Percentiles rank a stretch among this genome's conserved stretches.
Conservation (phyloP, 2,113 vertebrate species). For the Eurystomus gularis region DNA sequence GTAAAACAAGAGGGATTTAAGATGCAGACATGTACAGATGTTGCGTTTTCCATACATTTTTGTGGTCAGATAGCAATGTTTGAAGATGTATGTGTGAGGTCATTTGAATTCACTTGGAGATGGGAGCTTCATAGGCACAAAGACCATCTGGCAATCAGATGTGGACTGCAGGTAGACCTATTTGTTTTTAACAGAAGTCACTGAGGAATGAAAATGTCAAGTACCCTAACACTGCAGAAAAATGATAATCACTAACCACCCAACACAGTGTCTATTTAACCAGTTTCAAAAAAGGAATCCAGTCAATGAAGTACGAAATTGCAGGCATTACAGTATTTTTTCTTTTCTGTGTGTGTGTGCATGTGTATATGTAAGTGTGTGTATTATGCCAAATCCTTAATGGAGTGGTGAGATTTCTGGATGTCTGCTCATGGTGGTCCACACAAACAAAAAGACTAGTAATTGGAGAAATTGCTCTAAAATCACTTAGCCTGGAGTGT, state of each 20-base stretch:
- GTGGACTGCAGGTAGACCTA: constrained; percentile 68
- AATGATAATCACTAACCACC: constrained; percentile 70
- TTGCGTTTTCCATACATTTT: constrained; percentile 61
- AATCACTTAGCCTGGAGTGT: constrained; percentile 65
- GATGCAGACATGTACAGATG: constrained; percentile 63
- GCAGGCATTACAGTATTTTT: background rate
- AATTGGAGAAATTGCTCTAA: constrained; percentile 80
- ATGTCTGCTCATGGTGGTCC: constrained; percentile 47
- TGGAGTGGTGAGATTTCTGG: constrained; percentile 31
- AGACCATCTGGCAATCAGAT: constrained; percentile 74
- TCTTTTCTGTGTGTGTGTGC: background rate
- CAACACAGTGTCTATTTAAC: background rate
- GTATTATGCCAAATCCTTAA: constrained; percentile 35
- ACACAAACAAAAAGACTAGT: constrained; percentile 39
- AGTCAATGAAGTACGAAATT: constrained; percentile 33
- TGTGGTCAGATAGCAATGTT: constrained; percentile 70
- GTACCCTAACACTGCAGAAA: constrained; percentile 60
- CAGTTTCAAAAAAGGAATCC: constrained; percentile 2
- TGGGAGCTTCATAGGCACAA: constrained; percentile 26
- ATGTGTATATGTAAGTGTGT: background rate
- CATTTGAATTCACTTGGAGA: constrained; percentile 64
- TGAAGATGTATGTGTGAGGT: constrained; percentile 75
- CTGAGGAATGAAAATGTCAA: constrained; percentile 71
- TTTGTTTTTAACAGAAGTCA: constrained; percentile 48
- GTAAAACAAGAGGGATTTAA: constrained; percentile 65